These are phyloP conservation scores for Puma concolor DNA, from an alignment of 2,113 vertebrate genomes.

Conservation along the genomic window DNA sequence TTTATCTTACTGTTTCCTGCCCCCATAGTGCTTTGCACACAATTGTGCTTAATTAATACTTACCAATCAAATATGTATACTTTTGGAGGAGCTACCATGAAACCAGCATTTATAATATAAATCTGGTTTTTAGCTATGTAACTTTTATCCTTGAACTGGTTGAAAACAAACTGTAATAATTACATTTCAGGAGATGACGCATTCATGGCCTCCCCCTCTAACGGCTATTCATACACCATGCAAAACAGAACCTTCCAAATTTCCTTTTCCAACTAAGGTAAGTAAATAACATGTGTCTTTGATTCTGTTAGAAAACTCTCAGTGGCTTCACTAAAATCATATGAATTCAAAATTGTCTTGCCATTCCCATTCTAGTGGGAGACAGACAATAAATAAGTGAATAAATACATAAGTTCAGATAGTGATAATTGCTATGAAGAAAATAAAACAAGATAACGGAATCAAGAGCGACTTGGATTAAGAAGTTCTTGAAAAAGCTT, in stretches of 20 bases:
- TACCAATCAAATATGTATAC: conserved; percentile 54
- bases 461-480: conserved; percentile 15
- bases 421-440: conserved; percentile 29
- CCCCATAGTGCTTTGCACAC: conserved; percentile 30
- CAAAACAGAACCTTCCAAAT: conserved; percentile 99
- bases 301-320: conserved; percentile 60
- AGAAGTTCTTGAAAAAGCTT: conserved; percentile 56
- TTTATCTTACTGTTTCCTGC: conserved; percentile 27
- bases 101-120: conserved; percentile 75
- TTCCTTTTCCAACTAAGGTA: conserved; percentile 99
- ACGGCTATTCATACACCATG: conserved; percentile 99
- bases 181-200: conserved; percentile 97
- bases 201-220: conserved; percentile 97
- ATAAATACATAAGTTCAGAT: conserved; percentile 42
- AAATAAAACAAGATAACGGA: conserved; percentile 21
- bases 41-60: conserved; percentile 58
- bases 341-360: conserved; percentile 42
- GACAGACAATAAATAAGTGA: background rate
- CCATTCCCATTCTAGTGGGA: conserved; percentile 51
- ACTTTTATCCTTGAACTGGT: conserved; percentile 76
- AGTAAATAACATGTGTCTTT: conserved; percentile 82
- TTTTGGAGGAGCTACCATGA: conserved; percentile 55
- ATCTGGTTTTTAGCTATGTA: conserved; percentile 76
- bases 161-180: conserved; percentile 82
- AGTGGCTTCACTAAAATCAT: conserved; percentile 60